Evolutionary conservation across 1,140 invertebrate species (phyloP), one percentile per base, ranked within the genome.

Genomic region (Nomia melanderi): DNA sequence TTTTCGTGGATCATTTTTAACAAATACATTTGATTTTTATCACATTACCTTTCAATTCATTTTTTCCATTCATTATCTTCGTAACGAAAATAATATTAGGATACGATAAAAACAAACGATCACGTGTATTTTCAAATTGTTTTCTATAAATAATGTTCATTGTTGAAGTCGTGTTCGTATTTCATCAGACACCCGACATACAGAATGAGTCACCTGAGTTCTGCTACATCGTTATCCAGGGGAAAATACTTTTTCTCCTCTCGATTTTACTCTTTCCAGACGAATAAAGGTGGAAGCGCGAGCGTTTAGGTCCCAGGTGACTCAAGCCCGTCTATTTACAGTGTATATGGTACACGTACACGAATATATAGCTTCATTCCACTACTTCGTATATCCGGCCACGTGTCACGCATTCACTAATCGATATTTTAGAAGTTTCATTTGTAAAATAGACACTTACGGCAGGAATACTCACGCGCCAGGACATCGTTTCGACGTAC

Each of bases 381-480:
- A 67, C 72, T 67, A 75, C 64, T 57, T 67, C 29, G 8, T 31
- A 59, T 23, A 57, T 47, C 47, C 71, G 60, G 47, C 41, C 44
- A 73, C 71, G 44, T 75, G 53, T 75, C 41, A 66, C 62, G 50
- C 62, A 74, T 66, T 31, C 60, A 57, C 78, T 77, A 77, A 82
- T 82, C 79, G 74, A 67, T 67, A 70, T 53, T 66, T 71, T 50
- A 60, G 59, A 81, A 41, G 65, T 75, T 76, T 66, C n/a, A 81
- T 64, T 66, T 47, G 44, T 69, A 76, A 73, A 72, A 53, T 81
- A 87, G 88, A 92, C 92, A 95, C 95, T 95, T 94, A 95, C 94
- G 94, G 93, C 94, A 95, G 86, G 94, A 94, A 93, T 95, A 97
- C 94, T 97, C 95, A 94, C 97, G 95, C 90, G 96, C 96, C 87